Base-by-base conservation (phyloP, 2,888 invertebrate species). In the Elysia crispata region DNA sequence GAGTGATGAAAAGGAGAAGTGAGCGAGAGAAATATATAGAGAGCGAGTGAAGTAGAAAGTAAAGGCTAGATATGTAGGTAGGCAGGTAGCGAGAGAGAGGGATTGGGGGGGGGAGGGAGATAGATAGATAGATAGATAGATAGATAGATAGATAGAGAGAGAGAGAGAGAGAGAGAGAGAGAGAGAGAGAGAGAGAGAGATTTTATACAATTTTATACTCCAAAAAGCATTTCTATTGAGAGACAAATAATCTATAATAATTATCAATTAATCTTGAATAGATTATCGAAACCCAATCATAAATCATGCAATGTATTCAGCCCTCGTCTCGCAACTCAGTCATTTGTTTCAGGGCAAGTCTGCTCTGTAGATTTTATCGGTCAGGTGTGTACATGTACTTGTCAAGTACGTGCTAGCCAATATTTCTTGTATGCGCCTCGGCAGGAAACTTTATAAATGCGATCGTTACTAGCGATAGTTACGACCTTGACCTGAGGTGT, bases 121-220 rank as follows among this genome's bases (percentile, higher is more conserved):
- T 23, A 66, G 8, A 66, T 23, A 66, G 64, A 66, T 23, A 66
- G 67, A 66, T 23, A 66, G 67, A 66, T 23, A 66, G 25, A 66
- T 23, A 66, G 67, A 66, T 23, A 66, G 67, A 66, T 23, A 66
- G 67, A 23, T 23, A 66, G 67, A 66, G 25, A 66, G 67, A 66
- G 67, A 66, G 8, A 66, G 25, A 28, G 1, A 28, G 23, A 28
- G 25, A 25, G 8, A 25, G 30, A 8, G 20, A n/a, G 28, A n/a
- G 31, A 41, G 41, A 31, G 72, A 31, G 15, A 49, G 0, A 20
- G 31, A 3, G 72, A 33, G 20, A 18, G 49, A n/a, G n/a, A n/a
- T n/a, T n/a, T n/a, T n/a, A n/a, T n/a, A n/a, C n/a, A n/a, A n/a
- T n/a, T n/a, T n/a, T n/a, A n/a, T n/a, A n/a, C n/a, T n/a, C n/a